Evolutionary conservation across 1,140 invertebrate genomes (phyloP), one percentile per base, ranked within the genome.

Genomic region (Magallana gigas): DNA sequence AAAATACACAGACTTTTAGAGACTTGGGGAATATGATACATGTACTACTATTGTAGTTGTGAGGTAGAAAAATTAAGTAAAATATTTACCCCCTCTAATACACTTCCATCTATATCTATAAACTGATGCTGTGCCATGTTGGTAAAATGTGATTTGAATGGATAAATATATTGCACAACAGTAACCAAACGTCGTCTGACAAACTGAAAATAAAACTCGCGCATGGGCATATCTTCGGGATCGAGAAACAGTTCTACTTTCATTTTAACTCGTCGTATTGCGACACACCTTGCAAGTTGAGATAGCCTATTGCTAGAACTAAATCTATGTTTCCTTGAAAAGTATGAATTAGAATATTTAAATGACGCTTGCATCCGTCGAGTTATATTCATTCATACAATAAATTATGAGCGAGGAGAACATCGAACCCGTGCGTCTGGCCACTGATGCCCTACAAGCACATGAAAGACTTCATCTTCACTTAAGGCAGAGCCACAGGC

Each of bases 391-490:
- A 48, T 48, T 48, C 36, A 48, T 48, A 48, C 36, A 48, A 48
- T 48, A 48, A 48, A 48, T 48, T 48, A 48, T 48, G 48, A 57
- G 18, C 57, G 16, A 29, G 81, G 81, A 83, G 58, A 84, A 62
- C 16, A 16, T 11, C n/a, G 81, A 83, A 16, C 48, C 81, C 8
- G 81, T 83, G 11, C 16, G 48, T 83, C 58, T 89, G 71, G 88
- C 88, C 16, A 89, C 85, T 16, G 57, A 86, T 29, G 88, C 85
- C 18, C 29, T 89, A n/a, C 88, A 89, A 57, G 82, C 88, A 80
- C 88, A 86, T 14, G 85, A 86, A 56, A 86, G 48, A 23, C 62
- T 89, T 8, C 82, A 84, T 82, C 81, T 86, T 57, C 16, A 87
- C 14, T 58, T 89, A 56, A 83, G 76, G 29, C 71, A 62, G 57